These are phyloP conservation scores for Anas flavirostris DNA, from an alignment of 2,797 vertebrate species.

Conservation along the genomic window DNA sequence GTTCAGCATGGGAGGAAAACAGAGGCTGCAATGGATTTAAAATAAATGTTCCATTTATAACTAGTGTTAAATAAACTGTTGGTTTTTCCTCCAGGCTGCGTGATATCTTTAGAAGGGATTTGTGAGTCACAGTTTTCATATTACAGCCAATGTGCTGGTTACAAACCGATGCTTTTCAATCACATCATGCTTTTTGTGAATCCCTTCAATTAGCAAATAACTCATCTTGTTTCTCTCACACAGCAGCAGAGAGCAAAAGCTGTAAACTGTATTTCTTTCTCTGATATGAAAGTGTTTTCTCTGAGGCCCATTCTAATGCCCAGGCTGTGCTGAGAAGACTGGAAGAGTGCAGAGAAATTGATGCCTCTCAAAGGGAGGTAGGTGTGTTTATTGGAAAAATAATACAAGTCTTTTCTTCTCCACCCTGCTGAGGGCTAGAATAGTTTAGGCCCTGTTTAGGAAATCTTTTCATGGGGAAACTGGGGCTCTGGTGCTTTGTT, in stretches of 20 bases:
- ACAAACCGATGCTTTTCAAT: conserved; percentile 26
- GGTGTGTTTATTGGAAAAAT: conserved; percentile 20
- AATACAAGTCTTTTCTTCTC: background rate
- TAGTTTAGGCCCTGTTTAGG: background rate
- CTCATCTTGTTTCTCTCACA: conserved; percentile 36
- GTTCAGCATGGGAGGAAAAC: conserved; percentile 20
- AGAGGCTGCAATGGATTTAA: conserved; percentile 24
- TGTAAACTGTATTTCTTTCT: conserved; percentile 77
- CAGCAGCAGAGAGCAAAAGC: conserved; percentile 62
- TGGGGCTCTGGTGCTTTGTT: background rate
- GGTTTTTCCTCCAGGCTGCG: conserved; percentile 15
- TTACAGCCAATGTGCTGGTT: background rate
- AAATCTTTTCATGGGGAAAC: background rate
- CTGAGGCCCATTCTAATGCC: conserved; percentile 65
- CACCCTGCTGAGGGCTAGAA: background rate
- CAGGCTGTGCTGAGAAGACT: conserved; percentile 67
- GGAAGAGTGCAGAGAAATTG: conserved; percentile 65
- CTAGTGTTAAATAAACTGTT: conserved; percentile 18
- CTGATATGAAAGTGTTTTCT: conserved; percentile 71
- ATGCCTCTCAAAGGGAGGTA: conserved; percentile 75
- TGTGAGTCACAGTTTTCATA: background rate
- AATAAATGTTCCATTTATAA: conserved; percentile 24
- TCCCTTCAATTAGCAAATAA: conserved; percentile 55
- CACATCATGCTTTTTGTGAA: conserved; percentile 14
- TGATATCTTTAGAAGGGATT: conserved; percentile 20